These are phyloP conservation scores for Hirtodrosophila confusa DNA, from an alignment of 2,888 invertebrate genomes.

Conservation along the genomic window DNA sequence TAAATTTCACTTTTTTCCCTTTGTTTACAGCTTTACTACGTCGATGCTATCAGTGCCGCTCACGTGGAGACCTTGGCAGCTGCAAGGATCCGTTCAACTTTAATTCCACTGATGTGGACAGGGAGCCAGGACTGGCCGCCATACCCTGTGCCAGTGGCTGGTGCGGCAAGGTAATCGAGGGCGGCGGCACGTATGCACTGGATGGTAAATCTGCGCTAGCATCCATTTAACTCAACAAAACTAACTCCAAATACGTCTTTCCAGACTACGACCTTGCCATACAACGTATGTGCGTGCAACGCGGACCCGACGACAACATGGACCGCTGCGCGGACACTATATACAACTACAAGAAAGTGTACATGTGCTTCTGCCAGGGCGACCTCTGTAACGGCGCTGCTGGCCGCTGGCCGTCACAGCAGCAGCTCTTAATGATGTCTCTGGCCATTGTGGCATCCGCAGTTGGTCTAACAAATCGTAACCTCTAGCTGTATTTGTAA, in stretches of 20 bases:
- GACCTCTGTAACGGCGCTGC: constrained; percentile 90
- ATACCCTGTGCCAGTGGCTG: constrained; percentile 93
- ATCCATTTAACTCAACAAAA: too few relatives aligned
- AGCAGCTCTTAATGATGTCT: background rate
- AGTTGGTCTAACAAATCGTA: background rate
- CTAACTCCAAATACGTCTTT: background rate
- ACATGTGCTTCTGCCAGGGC: constrained; percentile 96
- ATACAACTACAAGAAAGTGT: constrained; percentile 92
- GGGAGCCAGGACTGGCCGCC: constrained; percentile 89
- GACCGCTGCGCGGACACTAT: constrained; percentile 95
- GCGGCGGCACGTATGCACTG: constrained; percentile 90
- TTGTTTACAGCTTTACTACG: constrained; percentile 86
- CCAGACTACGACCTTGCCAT: constrained; percentile 94
- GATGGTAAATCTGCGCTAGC: constrained; percentile 87
- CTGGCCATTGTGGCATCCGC: background rate
- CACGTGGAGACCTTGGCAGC: constrained; percentile 93
- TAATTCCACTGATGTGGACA: constrained; percentile 90
- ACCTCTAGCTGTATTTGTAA: background rate
- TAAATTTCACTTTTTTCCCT: constrained; percentile 12
- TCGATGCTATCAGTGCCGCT: constrained; percentile 93
- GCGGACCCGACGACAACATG: constrained; percentile 95
- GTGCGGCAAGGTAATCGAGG: constrained; percentile 96
- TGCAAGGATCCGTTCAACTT: constrained; percentile 94
- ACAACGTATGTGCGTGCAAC: constrained; percentile 93
- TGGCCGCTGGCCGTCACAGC: background rate